A percentile compares a stretch with the other conserved stretches of the same genome.
phyloP scores from a whole-genome alignment of 2,888 invertebrate genomes.

The Mythimna pallens region DNA sequence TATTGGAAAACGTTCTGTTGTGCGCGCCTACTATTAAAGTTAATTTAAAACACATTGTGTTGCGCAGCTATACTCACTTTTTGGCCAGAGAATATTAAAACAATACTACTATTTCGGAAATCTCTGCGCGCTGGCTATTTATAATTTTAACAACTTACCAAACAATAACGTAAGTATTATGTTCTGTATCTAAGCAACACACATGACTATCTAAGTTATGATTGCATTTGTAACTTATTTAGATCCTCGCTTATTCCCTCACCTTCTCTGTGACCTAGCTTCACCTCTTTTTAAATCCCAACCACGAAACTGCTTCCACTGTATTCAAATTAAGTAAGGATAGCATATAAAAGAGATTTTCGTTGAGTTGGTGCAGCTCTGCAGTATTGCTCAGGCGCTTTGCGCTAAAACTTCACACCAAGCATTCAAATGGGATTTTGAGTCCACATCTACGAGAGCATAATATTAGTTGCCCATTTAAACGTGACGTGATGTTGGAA shows the following conservation, averaged over 20 bases:
- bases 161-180: constrained; percentile 17
- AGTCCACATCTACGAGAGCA: constrained; percentile 58
- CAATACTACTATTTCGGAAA: constrained; percentile 12
- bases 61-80: constrained; percentile 2
- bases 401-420: constrained; percentile 58
- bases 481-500: constrained; percentile 47
- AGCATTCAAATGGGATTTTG: constrained; percentile 66
- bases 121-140: constrained; percentile 16
- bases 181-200: background rate
- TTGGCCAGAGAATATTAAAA: constrained; percentile 21
- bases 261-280: constrained; percentile 27
- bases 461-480: constrained; percentile 67
- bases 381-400: constrained; percentile 50
- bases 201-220: constrained; percentile 11
- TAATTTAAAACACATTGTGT: constrained; percentile 9
- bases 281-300: constrained; percentile 49
- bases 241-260: constrained; percentile 40
- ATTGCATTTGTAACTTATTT: constrained; percentile 52
- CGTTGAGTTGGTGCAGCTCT: constrained; percentile 57
- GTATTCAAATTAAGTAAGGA: constrained; percentile 65
- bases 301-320: constrained; percentile 59
- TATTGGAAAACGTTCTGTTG: constrained; percentile 26
- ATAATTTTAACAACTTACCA: constrained; percentile 31
- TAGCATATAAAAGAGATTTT: constrained; percentile 66
- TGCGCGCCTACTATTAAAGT: background rate